Evolutionary conservation across 2,797 vertebrate species (phyloP), one percentile per base, ranked within the genome.

Genomic region (Notoglanidium macrostoma): DNA sequence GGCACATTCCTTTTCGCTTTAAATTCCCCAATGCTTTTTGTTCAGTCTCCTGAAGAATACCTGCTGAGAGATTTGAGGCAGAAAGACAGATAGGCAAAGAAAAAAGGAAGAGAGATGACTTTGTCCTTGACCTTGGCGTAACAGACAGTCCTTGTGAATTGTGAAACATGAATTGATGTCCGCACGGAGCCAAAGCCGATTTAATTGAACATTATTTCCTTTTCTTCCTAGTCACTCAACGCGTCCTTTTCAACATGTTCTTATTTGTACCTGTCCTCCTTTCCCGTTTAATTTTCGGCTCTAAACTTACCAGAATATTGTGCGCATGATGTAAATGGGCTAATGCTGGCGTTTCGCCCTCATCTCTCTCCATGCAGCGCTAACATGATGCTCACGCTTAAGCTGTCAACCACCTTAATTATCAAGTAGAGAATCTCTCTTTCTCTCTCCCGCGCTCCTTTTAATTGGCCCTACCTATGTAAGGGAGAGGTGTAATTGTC

Each of bases 381-480:
- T 59, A 76, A 83, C 68, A 63, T 4, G 7, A 83, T 65, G 68
- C 68, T 74, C 57, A 83, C 17, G 57, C 67, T 87, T 87, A 87
- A 51, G 54, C 86, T 70, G 67, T 89, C 80, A 85, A 74, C 73
- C 78, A 51, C 85, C 55, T 63, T 84, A 70, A 83, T 72, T 86
- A 83, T 74, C 57, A 83, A 76, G 35, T 32, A 49, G 79, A 74
- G 83, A 76, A 68, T 83, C 79, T 40, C 54, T 51, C 68, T 86
- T 7, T 68, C 49, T 49, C 8, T 49, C 49, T 49, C 49, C 10
- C 51, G 57, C 80, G 76, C 23, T 74, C 26, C 85, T 63, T 68
- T 93, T 94, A 95, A 95, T 95, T 96, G 95, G 92, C 93, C 90
- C 57, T 93, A 94, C 94, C 95, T 94, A 94, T 94, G 92, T 92